Evolutionary conservation across 1,140 invertebrate species (phyloP).

Genomic region (Holcopasites calliopsidis): DNA sequence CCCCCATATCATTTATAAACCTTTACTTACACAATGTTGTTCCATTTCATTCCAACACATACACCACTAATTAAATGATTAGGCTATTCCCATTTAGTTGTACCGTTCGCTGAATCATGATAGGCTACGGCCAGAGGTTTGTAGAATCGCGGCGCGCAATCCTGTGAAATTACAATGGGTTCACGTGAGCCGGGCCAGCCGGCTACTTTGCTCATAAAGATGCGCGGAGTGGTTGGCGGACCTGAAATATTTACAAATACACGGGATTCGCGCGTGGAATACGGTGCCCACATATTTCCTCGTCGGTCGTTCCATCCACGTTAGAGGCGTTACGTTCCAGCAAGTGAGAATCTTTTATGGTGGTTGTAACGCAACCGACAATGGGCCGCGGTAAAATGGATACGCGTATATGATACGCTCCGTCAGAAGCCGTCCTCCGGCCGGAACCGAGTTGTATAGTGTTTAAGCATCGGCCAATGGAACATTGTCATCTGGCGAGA

Average conservation of each 20-base stretch:
- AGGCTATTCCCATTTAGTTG: no score
- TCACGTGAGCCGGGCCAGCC: neutral
- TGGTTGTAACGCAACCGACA: slow-evolving; percentile 18
- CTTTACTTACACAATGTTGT: no score
- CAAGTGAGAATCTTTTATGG: slow-evolving; percentile 27
- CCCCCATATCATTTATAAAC: no score
- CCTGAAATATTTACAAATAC: slow-evolving; percentile 25
- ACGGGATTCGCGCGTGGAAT: neutral
- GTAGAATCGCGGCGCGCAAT: neutral
- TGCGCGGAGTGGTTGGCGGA: neutral
- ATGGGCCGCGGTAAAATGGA: slow-evolving; percentile 13
- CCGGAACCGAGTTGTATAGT: slow-evolving; percentile 13
- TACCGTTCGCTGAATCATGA: no score
- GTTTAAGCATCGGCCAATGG: neutral
- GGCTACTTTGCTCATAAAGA: neutral
- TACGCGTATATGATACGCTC: slow-evolving; percentile 15
- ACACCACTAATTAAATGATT: no score
- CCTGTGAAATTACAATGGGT: neutral
- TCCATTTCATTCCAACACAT: no score
- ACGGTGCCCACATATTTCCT: no score
- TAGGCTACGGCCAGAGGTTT: no score
- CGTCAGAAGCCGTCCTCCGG: neutral
- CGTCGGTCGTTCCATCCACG: neutral
- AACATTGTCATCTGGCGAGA: neutral
- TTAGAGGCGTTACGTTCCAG: slow-evolving; percentile 10